A percentile compares a stretch with the other conserved stretches of the same genome.
Evolutionary conservation across 2,113 vertebrate species (phyloP).

Genomic region (Eurypyga helias): DNA sequence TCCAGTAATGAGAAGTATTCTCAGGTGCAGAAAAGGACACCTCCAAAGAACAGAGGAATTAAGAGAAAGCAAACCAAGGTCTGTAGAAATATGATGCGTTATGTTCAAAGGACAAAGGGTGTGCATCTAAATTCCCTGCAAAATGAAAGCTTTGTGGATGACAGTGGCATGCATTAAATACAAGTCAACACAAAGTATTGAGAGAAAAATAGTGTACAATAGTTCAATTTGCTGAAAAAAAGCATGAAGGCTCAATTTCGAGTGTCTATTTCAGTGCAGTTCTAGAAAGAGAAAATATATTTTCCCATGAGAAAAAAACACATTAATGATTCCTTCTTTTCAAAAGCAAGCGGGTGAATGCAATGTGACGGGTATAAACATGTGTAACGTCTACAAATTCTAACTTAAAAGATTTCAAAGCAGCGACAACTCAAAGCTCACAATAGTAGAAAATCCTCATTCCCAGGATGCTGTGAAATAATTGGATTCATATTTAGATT

Average conservation of each 20-base stretch:
- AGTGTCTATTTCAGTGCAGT: conserved; percentile 7
- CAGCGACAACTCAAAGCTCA: not conserved
- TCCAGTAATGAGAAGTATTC: not conserved
- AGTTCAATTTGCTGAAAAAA: not conserved
- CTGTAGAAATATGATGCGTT: not conserved
- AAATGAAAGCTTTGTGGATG: conserved; percentile 1
- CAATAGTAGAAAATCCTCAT: conserved; percentile 12
- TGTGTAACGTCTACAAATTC: conserved; percentile 1
- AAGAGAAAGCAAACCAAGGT: not conserved
- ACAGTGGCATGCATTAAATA: not conserved
- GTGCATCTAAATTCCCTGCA: not conserved
- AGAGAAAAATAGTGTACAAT: not conserved
- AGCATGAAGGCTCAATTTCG: not conserved
- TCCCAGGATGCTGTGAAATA: not conserved
- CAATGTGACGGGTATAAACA: not conserved
- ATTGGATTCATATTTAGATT: not conserved
- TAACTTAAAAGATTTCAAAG: conserved; percentile 39
- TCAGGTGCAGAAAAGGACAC: not conserved
- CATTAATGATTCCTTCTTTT: conserved; percentile 37
- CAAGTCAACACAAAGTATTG: not conserved
- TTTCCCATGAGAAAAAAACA: not conserved
- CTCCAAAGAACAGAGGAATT: not conserved
- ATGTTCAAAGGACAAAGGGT: not conserved
- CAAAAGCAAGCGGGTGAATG: not conserved
- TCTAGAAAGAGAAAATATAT: conserved; percentile 36